phyloP scores from a whole-genome alignment of 2,888 invertebrate genomes.

The Drosophila tripunctata region DNA sequence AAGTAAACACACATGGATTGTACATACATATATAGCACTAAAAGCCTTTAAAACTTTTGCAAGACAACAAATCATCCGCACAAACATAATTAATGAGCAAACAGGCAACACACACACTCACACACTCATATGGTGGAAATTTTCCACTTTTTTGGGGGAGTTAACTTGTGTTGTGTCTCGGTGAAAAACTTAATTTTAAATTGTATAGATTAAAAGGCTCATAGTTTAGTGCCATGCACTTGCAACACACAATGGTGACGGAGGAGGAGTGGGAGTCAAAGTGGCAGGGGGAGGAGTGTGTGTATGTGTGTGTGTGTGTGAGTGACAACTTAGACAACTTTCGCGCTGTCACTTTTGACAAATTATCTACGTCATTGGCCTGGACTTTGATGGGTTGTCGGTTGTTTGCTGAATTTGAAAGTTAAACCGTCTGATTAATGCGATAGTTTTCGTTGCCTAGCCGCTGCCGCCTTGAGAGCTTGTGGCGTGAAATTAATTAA shows the following conservation, averaged over 20 bases:
- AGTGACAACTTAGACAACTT: conserved; percentile 49
- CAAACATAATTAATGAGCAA: conserved; percentile 72
- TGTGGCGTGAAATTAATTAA: conserved; percentile 68
- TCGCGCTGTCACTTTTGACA: conserved; percentile 79
- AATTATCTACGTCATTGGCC: conserved; percentile 79
- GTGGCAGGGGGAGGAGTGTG: background rate
- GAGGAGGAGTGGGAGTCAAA: background rate
- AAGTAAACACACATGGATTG: too few species aligned
- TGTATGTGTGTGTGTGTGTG: conserved; percentile 17
- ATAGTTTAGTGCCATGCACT: conserved; percentile 59
- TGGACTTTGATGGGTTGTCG: conserved; percentile 76
- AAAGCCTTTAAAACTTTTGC: conserved; percentile 18
- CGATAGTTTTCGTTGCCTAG: conserved; percentile 75
- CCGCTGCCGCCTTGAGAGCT: conserved; percentile 56
- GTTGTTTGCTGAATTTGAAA: conserved; percentile 50
- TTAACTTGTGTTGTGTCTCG: conserved; percentile 2
- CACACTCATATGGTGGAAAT: conserved; percentile 3
- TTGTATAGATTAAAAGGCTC: conserved; percentile 72
- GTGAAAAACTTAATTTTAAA: conserved; percentile 72
- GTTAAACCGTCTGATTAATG: conserved; percentile 71
- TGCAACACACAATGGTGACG: background rate
- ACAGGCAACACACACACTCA: conserved; percentile 32
- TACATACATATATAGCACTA: too few species aligned
- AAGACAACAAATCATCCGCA: conserved; percentile 42
- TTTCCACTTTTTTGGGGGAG: conserved; percentile 1